phyloP scores from a whole-genome alignment of 2,113 vertebrate species.

The Mobula hypostoma region DNA sequence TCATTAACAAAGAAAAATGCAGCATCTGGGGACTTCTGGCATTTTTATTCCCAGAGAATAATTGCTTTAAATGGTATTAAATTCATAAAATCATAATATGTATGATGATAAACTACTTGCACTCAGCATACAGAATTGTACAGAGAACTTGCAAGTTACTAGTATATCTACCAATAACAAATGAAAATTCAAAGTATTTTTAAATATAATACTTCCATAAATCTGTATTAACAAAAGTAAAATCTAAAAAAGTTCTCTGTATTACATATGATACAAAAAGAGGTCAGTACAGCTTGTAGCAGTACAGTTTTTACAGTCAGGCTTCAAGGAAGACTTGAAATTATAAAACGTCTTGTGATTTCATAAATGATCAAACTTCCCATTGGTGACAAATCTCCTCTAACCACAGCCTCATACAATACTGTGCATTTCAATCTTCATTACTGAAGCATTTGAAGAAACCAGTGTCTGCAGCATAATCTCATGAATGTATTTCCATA shows the following conservation, averaged over 20 bases:
- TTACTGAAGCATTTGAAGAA: conserved; percentile 11
- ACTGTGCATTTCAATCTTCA: conserved; percentile 45
- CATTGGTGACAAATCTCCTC: conserved; percentile 50
- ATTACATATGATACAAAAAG: conserved; percentile 79
- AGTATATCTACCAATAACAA: conserved; percentile 53
- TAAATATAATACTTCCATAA: conserved; percentile 66
- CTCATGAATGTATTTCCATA: conserved; percentile 5
- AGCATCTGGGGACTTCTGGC: neutral
- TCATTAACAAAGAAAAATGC: neutral
- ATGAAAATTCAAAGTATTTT: conserved; percentile 58
- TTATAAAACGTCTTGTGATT: conserved; percentile 63
- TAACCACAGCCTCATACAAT: conserved; percentile 43
- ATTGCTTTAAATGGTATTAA: conserved; percentile 51
- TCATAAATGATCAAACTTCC: conserved; percentile 61
- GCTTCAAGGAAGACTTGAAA: conserved; percentile 82
- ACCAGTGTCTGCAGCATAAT: conserved; percentile 15
- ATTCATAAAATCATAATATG: conserved; percentile 59
- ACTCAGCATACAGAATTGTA: conserved; percentile 67
- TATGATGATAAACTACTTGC: conserved; percentile 48
- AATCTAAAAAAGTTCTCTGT: conserved; percentile 75
- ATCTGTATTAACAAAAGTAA: conserved; percentile 74
- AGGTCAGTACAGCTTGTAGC: conserved; percentile 61
- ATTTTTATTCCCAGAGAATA: conserved; percentile 29
- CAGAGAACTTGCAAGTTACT: conserved; percentile 67
- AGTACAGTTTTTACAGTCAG: conserved; percentile 66